Conservation (phyloP, 2,797 vertebrate species). For the Neoniphon sammara region DNA sequence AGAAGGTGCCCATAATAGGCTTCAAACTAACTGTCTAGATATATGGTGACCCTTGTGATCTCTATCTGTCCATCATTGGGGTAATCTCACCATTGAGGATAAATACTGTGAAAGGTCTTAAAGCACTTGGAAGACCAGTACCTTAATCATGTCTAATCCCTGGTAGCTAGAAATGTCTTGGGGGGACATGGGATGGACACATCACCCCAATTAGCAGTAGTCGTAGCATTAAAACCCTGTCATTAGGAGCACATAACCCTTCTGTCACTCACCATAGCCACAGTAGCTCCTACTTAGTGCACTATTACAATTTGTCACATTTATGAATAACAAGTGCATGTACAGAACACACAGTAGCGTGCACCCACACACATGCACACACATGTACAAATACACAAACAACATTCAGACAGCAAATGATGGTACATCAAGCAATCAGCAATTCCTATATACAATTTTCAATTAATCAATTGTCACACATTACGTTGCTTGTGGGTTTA, state of each 20-base stretch:
- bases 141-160: slow-evolving; percentile 79
- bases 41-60: slow-evolving; percentile 58
- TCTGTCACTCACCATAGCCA: slow-evolving; percentile 70
- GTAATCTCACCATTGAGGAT: slow-evolving; percentile 70
- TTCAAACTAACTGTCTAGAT: slow-evolving; percentile 61
- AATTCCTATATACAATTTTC: slow-evolving; percentile 43
- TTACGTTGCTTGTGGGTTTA: slow-evolving; percentile 36
- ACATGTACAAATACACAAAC: not conserved
- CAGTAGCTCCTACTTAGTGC: slow-evolving; percentile 48
- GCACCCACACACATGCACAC: not conserved
- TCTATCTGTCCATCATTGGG: slow-evolving; percentile 72
- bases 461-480: slow-evolving; percentile 40
- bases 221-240: slow-evolving; percentile 76
- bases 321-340: slow-evolving; percentile 42
- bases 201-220: slow-evolving; percentile 80
- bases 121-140: slow-evolving; percentile 66
- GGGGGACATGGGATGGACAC: slow-evolving; percentile 72
- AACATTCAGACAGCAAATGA: slow-evolving; percentile 21
- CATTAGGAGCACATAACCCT: slow-evolving; percentile 76
- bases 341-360: slow-evolving; percentile 1
- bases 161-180: slow-evolving; percentile 74
- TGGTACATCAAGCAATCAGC: slow-evolving; percentile 17
- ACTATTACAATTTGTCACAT: slow-evolving; percentile 55
- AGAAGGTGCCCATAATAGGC: slow-evolving; percentile 48
- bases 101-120: slow-evolving; percentile 70